These are phyloP conservation scores for Aplysia californica DNA, from an alignment of 1,140 invertebrate genomes.

Conservation along the genomic window DNA sequence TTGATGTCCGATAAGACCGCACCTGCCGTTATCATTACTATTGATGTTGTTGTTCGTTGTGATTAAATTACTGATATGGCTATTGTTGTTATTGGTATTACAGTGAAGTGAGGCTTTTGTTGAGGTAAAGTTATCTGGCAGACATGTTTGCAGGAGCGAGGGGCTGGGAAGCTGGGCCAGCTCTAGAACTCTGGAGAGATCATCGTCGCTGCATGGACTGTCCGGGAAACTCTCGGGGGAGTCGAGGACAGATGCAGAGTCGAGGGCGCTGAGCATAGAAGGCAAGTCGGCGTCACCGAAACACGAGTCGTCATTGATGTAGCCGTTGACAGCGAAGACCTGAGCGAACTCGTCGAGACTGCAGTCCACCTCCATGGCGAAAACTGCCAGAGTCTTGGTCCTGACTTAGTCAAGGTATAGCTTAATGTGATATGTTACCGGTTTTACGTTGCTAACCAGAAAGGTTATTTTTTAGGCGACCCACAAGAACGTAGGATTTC, in stretches of 20 bases:
- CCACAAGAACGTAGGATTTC: no score
- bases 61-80: no score
- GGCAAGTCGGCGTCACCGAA: slow-evolving; percentile 9
- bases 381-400: no score
- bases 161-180: neutral
- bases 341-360: slow-evolving; percentile 9
- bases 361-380: slow-evolving; percentile 12
- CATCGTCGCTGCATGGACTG: neutral
- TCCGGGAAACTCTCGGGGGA: slow-evolving; percentile 1
- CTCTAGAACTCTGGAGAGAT: neutral
- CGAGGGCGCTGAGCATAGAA: slow-evolving; percentile 5
- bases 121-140: neutral
- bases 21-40: no score
- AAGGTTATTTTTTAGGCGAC: no score
- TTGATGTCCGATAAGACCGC: no score
- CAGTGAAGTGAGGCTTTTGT: no score
- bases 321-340: slow-evolving; percentile 6
- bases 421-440: no score
- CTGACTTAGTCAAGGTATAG: no score
- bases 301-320: slow-evolving; percentile 17
- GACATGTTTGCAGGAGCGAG: neutral
- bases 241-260: neutral
- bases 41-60: no score
- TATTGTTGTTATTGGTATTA: no score
- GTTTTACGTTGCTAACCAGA: no score